A percentile compares a stretch with the other conserved stretches of the same genome.
Conservation (phyloP, 2,797 vertebrate species). For the Pseudochirops cupreus region DNA sequence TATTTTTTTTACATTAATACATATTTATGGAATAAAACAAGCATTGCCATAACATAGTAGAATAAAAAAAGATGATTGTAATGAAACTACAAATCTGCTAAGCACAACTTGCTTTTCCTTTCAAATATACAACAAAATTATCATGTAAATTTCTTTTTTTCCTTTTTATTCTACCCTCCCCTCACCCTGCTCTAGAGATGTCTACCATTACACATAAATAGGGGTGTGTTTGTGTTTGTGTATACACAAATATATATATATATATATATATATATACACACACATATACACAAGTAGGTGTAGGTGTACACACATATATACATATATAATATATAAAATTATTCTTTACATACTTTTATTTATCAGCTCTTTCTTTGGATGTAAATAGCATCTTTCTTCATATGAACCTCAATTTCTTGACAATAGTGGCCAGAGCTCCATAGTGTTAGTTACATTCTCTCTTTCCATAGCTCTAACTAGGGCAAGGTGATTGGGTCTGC, state of each 20-base stretch:
- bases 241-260: too few species aligned
- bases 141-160: background rate
- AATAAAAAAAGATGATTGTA: background rate
- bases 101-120: background rate
- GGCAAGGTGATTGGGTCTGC: background rate
- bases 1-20: background rate
- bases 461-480: background rate
- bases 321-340: background rate
- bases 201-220: background rate
- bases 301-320: too few species aligned
- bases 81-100: background rate
- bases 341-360: background rate
- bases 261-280: too few species aligned
- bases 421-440: background rate
- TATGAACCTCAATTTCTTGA: background rate
- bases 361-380: background rate
- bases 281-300: too few species aligned
- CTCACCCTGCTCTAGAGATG: background rate
- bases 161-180: background rate
- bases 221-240: too few species aligned
- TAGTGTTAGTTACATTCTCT: background rate
- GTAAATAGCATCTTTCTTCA: background rate
- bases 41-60: background rate
- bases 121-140: background rate
- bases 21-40: background rate